A percentile compares a stretch with the other conserved stretches of the same genome.
These are phyloP conservation scores for Mythimna lalbum DNA, from an alignment of 2,888 invertebrate genomes.

Conservation along the genomic window DNA sequence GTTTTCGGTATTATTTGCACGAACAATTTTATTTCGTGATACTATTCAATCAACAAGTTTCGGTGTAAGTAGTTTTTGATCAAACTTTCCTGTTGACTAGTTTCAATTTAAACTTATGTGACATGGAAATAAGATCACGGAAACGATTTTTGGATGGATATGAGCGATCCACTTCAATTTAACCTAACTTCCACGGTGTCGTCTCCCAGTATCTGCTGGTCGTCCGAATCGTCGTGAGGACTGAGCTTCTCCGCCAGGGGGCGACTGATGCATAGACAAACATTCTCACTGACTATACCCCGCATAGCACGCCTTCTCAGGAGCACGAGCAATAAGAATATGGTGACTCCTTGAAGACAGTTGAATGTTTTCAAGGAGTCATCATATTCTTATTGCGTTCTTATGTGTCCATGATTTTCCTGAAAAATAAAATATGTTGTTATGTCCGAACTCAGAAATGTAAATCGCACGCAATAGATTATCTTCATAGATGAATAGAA, in stretches of 20 bases:
- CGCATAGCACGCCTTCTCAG: constrained; percentile 90
- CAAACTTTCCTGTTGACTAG: constrained; percentile 43
- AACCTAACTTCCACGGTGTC: constrained; percentile 87
- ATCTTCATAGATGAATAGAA: not conserved
- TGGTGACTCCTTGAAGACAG: constrained; percentile 92
- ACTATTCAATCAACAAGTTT: constrained; percentile 13
- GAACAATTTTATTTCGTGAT: not conserved
- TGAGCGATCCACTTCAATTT: constrained; percentile 69
- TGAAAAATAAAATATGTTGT: constrained; percentile 67
- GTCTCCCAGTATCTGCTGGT: constrained; percentile 81
- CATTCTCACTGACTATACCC: constrained; percentile 85
- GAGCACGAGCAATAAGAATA: constrained; percentile 91
- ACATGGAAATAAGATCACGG: constrained; percentile 15
- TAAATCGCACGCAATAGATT: not conserved
- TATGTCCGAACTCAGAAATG: not conserved
- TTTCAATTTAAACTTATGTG: constrained; percentile 27
- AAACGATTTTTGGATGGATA: constrained; percentile 8
- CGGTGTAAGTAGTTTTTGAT: constrained; percentile 23
- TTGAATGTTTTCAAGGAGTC: too few species aligned
- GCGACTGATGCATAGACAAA: constrained; percentile 76
- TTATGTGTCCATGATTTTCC: constrained; percentile 92
- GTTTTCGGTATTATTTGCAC: constrained; percentile 6
- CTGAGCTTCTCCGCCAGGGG: constrained; percentile 81
- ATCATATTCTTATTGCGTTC: too few species aligned
- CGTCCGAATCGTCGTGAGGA: constrained; percentile 84